These are phyloP conservation scores for Edolisoma coerulescens DNA, from an alignment of 2,113 vertebrate species.

Conservation along the genomic window DNA sequence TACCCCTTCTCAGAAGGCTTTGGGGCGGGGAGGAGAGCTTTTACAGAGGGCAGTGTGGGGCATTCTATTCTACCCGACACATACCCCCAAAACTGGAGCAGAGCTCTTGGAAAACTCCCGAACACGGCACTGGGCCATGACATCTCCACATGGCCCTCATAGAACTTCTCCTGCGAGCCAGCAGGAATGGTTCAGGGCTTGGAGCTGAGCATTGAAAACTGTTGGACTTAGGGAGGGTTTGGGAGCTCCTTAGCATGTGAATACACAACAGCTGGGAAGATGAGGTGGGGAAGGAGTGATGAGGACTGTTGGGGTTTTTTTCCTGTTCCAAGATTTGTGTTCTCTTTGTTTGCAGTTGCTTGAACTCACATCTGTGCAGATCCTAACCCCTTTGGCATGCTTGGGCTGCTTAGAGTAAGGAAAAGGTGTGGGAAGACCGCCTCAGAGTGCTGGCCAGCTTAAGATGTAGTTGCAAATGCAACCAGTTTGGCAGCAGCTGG, in stretches of 20 bases:
- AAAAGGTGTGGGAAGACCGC: neutral
- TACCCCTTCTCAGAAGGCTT: neutral
- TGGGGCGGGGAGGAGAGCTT: neutral
- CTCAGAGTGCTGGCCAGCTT: neutral
- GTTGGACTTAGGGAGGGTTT: neutral
- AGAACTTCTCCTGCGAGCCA: neutral
- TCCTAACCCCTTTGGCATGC: neutral
- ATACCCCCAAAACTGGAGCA: neutral
- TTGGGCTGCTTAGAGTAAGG: neutral
- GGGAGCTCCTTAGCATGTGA: neutral
- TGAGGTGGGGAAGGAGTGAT: neutral
- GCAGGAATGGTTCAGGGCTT: neutral
- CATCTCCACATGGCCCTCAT: rapidly evolving
- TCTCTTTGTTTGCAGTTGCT: neutral
- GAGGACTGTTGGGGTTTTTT: rapidly evolving
- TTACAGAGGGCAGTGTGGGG: neutral
- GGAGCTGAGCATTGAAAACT: neutral
- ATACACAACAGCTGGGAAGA: neutral
- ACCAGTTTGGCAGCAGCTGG: neutral
- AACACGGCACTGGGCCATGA: neutral
- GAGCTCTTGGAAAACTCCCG: neutral
- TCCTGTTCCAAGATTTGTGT: neutral
- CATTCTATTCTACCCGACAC: rapidly evolving
- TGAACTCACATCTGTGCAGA: neutral
- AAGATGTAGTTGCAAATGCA: neutral